Base-by-base conservation (phyloP, 2,797 vertebrate genomes). In the Myiotriccus ornatus region DNA sequence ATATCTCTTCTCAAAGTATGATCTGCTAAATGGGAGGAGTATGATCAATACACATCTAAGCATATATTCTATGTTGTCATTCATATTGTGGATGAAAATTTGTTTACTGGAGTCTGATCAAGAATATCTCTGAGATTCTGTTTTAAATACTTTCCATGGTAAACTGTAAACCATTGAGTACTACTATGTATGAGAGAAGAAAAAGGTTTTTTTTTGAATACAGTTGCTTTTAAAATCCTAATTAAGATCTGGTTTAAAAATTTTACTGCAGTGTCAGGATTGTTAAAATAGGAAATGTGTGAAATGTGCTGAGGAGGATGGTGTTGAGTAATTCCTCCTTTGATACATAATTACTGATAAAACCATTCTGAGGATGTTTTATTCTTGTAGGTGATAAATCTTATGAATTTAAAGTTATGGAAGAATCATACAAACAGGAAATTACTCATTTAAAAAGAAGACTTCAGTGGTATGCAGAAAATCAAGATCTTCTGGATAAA, bases 401-500 rank as follows among this genome's bases (percentile, higher is more conserved):
- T 28, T 98, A 98, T 25, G 98, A 99, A 97, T 97, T 98, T 93
- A 98, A 95, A 87, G 90, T 98, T 59, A 96, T 98, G 94, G 98
- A 99, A 97, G 98, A 99, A 69, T 97, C 97, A 30, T 98, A 99
- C 97, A 98, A 98, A 89, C 97, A 98, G 87, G 99, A 99, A 97
- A 97, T 99, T 24, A 52, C 50, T 10, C 96, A 95, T 35, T 97
- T 99, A 30, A 98, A 98, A 93, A 99, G 98, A 88, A 97, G 98
- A 89, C 97, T 99, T 77, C 98, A 98, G 84, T 99, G 99, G 99
- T 99, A 98, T 91, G 98, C 99, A 28, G 99, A 99, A 97, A 99
- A 99, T 96, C 99, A 99, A 97, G 98, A 99, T 74, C 97, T 99
- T 68, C 96, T 99, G 93, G 99, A 99, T 96, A 98, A 97, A 98